Evolutionary conservation across 2,888 invertebrate genomes (phyloP).

Genomic region (Bombylius discolor): DNA sequence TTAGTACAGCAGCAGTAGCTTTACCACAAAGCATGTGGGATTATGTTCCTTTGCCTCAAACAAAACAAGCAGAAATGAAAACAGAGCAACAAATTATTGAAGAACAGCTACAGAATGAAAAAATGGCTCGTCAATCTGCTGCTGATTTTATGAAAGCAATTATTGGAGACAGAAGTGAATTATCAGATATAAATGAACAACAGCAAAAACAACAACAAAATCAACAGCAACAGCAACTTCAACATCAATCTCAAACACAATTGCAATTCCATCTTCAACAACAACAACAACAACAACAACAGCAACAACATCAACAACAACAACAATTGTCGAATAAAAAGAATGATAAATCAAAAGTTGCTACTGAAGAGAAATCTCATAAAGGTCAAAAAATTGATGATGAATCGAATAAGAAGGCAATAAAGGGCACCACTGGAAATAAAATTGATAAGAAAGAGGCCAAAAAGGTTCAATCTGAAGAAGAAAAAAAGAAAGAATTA

Average conservation of each 20-base stretch:
- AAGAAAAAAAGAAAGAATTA: slow-evolving; percentile 23
- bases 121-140: background rate
- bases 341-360: background rate
- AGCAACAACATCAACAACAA: background rate
- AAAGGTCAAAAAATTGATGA: slow-evolving; percentile 3
- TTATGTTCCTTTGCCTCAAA: background rate
- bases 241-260: slow-evolving; percentile 11
- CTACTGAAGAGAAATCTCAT: background rate
- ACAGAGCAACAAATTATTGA: slow-evolving; percentile 14
- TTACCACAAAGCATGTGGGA: slow-evolving; percentile 7
- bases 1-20: background rate
- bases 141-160: background rate
- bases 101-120: slow-evolving; percentile 8
- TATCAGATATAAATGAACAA: background rate
- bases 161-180: background rate
- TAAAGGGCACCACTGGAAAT: slow-evolving; percentile 9
- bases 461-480: slow-evolving; percentile 18
- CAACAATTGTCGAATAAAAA: slow-evolving; percentile 1
- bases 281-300: slow-evolving; percentile 4
- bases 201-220: slow-evolving; percentile 12
- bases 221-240: slow-evolving; percentile 18
- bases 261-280: slow-evolving; percentile 9
- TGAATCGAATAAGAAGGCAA: slow-evolving; percentile 4
- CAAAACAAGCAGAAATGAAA: slow-evolving; percentile 13
- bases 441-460: slow-evolving; percentile 8